Evolutionary conservation across 1,140 invertebrate genomes (phyloP), one percentile per base, ranked within the genome.

Genomic region (Akabosia matsudoensis): DNA sequence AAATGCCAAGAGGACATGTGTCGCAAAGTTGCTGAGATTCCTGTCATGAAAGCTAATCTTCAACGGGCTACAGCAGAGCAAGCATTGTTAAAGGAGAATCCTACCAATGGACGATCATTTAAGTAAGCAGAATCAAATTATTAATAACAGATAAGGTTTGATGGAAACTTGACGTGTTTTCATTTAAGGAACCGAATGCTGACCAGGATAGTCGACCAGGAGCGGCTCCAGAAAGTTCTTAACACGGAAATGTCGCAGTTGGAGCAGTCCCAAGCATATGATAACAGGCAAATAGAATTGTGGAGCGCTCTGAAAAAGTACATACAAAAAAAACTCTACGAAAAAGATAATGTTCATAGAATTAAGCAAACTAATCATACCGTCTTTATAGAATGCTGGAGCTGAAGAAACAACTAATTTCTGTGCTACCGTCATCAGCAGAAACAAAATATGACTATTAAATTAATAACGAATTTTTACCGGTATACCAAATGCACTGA

Each of bases 181-280:
- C 7, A 10, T 18, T 34, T 10, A 3, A 72, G 70, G n/a, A 51
- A 72, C 24, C 33, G 33, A 26, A 34, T 45, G 13, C 33, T 34
- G 16, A 34, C 33, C 22, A 7, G 37, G 45, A 51, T 72, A 16
- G 37, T 72, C 1, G 70, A 72, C 33, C 33, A 34, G 14, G 70
- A 72, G 24, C 33, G 70, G 45, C 33, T 72, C n/a, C 33, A 72
- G 28, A 34, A 72, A 22, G 34, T n/a, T 4, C 24, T 72, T 7
- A 51, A 72, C 45, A 1, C 4, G 2, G 70, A 72, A 10, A 34
- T 72, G 37, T 22, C 33, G 3, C 30, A 72, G 10, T 28, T 72
- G 16, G 70, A 72, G n/a, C 33, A 72, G 70, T 22, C n/a, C 3
- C 70, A 72, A 37, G 70, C 33, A 4, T n/a, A 72, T 13, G 70